These are phyloP conservation scores for Tenthredo mesomela DNA, from an alignment of 2,888 invertebrate genomes.

Conservation along the genomic window DNA sequence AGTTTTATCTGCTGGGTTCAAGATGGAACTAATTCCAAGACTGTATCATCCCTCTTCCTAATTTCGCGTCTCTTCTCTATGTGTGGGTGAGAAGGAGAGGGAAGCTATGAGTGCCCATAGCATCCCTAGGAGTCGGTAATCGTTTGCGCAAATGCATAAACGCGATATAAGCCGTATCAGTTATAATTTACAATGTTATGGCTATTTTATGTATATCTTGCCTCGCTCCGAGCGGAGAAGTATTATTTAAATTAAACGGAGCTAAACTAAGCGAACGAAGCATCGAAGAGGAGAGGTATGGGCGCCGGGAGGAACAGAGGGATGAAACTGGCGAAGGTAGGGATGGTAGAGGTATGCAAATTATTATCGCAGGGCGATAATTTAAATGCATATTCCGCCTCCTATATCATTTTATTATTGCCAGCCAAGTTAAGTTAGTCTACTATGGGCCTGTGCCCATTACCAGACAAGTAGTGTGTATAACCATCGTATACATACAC, in stretches of 20 bases:
- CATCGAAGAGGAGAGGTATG: slow-evolving; percentile 63
- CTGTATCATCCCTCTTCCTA: slow-evolving; percentile 32
- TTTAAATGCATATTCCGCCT: slow-evolving; percentile 78
- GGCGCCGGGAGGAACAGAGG: slow-evolving; percentile 64
- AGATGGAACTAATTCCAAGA: not conserved
- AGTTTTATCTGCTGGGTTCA: not conserved
- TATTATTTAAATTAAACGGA: slow-evolving; percentile 79
- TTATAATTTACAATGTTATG: slow-evolving; percentile 78
- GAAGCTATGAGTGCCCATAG: slow-evolving; percentile 9
- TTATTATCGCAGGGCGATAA: slow-evolving; percentile 78
- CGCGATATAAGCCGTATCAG: slow-evolving; percentile 77
- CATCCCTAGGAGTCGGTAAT: slow-evolving; percentile 61
- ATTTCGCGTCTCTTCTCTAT: slow-evolving; percentile 16
- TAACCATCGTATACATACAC: slow-evolving; percentile 2
- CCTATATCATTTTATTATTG: slow-evolving; percentile 79
- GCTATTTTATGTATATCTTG: slow-evolving; percentile 78
- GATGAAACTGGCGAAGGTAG: slow-evolving; percentile 52
- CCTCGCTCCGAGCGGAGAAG: slow-evolving; percentile 72
- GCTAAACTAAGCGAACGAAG: slow-evolving; percentile 77
- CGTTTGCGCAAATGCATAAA: slow-evolving; percentile 60
- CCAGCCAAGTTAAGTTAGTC: slow-evolving; percentile 74
- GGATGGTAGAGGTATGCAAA: slow-evolving; percentile 61
- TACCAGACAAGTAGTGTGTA: slow-evolving; percentile 53
- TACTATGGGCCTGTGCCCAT: slow-evolving; percentile 69
- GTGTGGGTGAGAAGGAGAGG: not conserved